Evolutionary conservation across 1,140 invertebrate species (phyloP).

Genomic region (Megalopta genalis): DNA sequence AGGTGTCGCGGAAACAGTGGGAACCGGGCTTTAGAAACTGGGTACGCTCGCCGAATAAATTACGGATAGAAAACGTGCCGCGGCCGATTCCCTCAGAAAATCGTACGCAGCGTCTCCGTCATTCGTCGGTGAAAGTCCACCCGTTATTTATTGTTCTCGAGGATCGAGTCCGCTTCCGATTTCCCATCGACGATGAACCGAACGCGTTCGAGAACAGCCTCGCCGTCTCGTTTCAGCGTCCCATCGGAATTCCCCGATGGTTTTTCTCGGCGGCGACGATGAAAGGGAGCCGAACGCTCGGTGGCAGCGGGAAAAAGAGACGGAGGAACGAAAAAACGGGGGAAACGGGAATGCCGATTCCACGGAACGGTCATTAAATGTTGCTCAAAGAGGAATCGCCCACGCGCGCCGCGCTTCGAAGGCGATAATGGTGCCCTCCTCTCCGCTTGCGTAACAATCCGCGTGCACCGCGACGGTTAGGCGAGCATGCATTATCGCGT

Average conservation of each 20-base stretch:
- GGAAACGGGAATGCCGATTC: conserved; percentile 23
- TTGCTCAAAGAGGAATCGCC: conserved; percentile 56
- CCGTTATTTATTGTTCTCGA: conserved; percentile 56
- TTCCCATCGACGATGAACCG: conserved; percentile 10
- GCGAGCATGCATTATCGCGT: conserved; percentile 29
- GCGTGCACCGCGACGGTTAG: neutral
- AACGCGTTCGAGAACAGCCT: neutral
- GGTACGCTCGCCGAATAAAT: conserved; percentile 2
- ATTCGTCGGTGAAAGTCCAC: conserved; percentile 57
- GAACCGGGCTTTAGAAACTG: neutral
- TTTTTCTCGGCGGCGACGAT: conserved; percentile 33
- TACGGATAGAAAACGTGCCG: conserved; percentile 8
- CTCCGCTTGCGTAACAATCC: conserved; percentile 54
- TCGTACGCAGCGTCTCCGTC: conserved; percentile 39
- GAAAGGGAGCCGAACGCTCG: conserved; percentile 6
- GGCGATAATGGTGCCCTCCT: conserved; percentile 49
- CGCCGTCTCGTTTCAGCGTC: neutral
- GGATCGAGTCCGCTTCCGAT: conserved; percentile 40
- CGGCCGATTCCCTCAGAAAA: conserved; percentile 31
- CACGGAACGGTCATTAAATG: conserved; percentile 31
- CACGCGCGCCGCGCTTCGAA: conserved; percentile 34
- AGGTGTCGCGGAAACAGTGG: neutral
- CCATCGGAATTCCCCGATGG: neutral
- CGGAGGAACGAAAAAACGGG: neutral
- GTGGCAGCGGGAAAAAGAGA: neutral